These are phyloP conservation scores for Physella acuta DNA, from an alignment of 1,140 invertebrate species.

Conservation along the genomic window DNA sequence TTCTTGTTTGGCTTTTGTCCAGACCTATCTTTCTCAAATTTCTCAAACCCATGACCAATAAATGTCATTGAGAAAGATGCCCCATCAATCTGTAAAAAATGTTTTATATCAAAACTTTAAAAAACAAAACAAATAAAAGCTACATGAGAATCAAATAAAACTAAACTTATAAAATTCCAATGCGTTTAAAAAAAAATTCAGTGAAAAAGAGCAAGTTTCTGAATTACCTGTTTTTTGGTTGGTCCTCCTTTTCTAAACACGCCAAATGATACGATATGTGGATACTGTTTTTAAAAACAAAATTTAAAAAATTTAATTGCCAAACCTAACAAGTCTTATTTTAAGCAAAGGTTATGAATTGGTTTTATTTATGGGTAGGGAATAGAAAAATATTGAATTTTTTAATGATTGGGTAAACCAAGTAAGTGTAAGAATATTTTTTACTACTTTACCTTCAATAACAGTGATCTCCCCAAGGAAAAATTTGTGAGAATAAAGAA, in stretches of 20 bases:
- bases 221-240: slow-evolving; percentile 18
- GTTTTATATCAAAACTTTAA: too few relatives aligned
- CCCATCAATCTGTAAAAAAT: slow-evolving; percentile 63
- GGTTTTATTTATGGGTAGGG: too few relatives aligned
- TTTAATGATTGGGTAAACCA: too few relatives aligned
- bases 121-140: too few relatives aligned
- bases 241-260: slow-evolving; percentile 17
- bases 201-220: too few relatives aligned
- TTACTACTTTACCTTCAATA: slow-evolving; percentile 16
- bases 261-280: slow-evolving; percentile 12
- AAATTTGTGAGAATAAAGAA: slow-evolving; percentile 58
- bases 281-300: slow-evolving; percentile 7
- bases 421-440: too few relatives aligned
- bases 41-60: slow-evolving; percentile 76
- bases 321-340: too few relatives aligned
- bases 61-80: slow-evolving; percentile 71
- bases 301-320: neutral
- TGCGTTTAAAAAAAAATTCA: too few relatives aligned
- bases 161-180: too few relatives aligned
- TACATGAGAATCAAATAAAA: too few relatives aligned
- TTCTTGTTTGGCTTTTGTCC: slow-evolving; percentile 71
- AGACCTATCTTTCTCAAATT: slow-evolving; percentile 66
- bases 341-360: too few relatives aligned
- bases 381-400: too few relatives aligned
- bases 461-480: slow-evolving; percentile 5